phyloP scores from a whole-genome alignment of 2,113 vertebrate species.

The Stigmatopora nigra region DNA sequence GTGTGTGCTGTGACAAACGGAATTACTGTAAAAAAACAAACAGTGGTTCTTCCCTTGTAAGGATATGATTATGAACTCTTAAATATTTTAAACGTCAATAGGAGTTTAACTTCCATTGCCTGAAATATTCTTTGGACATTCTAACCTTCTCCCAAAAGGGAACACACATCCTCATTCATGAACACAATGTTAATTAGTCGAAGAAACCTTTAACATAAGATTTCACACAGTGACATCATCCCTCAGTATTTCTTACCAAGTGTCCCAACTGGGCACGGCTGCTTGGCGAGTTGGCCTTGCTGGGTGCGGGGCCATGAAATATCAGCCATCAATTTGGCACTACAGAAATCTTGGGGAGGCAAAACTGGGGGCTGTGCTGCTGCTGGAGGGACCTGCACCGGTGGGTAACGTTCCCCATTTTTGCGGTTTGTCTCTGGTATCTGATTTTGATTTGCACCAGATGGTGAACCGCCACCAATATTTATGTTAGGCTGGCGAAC shows the following conservation, averaged over 20 bases:
- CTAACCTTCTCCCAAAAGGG: not conserved
- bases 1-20: not conserved
- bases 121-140: slow-evolving; percentile 1
- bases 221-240: slow-evolving; percentile 5
- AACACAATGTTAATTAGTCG: not conserved
- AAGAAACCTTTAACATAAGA: not conserved
- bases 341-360: slow-evolving; percentile 80
- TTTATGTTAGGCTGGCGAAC: slow-evolving; percentile 43
- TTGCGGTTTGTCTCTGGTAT: slow-evolving; percentile 65
- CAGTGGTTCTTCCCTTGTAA: not conserved
- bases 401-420: slow-evolving; percentile 40
- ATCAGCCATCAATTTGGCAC: slow-evolving; percentile 77
- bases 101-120: not conserved
- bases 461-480: slow-evolving; percentile 38
- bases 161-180: not conserved
- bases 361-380: slow-evolving; percentile 71
- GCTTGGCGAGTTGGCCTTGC: slow-evolving; percentile 87
- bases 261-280: slow-evolving; percentile 86
- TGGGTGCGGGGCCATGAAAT: slow-evolving; percentile 91
- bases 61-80: not conserved
- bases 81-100: not conserved
- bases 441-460: slow-evolving; percentile 64
- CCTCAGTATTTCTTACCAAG: slow-evolving; percentile 72
- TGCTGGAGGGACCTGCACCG: slow-evolving; percentile 54
- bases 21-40: not conserved